Base-by-base conservation (phyloP, 2,888 invertebrate species). In the Amblyjoppa fuscipennis region DNA sequence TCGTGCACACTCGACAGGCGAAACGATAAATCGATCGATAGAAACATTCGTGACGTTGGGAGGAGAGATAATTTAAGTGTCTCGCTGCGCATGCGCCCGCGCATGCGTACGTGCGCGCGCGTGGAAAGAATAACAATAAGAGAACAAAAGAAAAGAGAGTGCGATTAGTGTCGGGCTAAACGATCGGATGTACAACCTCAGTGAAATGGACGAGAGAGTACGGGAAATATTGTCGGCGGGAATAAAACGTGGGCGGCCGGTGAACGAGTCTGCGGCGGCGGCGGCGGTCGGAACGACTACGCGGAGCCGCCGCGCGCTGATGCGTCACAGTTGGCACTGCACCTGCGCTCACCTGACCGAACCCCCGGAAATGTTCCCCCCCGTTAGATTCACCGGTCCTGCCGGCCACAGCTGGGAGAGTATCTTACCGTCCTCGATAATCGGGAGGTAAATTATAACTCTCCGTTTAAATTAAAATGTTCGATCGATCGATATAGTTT, bases 271-370 rank as follows among this genome's bases (percentile, higher is more conserved):
- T 20, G 34, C 56, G 68, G 68, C 49, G 20, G 20, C 20, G 20
- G 20, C 20, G 59, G 28, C 38, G 66, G 28, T 49, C 16, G 68
- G 56, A 28, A 51, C 91, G 90, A 90, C 88, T 89, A 90, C 85
- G 88, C 89, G 75, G 83, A 92, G 91, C 84, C 91, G 91, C 86
- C 91, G 91, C 85, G 86, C 89, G 77, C 90, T 91, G 83, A 93
- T 91, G 92, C 92, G 93, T 83, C 93, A 93, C 91, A 93, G 93
- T 91, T 94, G 93, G 93, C 93, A 93, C 87, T 92, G 92, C 88
- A 88, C 87, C 90, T 93, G 93, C 86, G 91, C 93, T 86, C 91
- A 92, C 88, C 89, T 92, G 83, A 84, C 89, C 69, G 88, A 89
- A 75, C 88, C 90, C 75, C 88, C 90, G 80, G 84, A 84, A 66